Evolutionary conservation across 2,797 vertebrate genomes (phyloP).

Genomic region (Coccyzus lansbergi): DNA sequence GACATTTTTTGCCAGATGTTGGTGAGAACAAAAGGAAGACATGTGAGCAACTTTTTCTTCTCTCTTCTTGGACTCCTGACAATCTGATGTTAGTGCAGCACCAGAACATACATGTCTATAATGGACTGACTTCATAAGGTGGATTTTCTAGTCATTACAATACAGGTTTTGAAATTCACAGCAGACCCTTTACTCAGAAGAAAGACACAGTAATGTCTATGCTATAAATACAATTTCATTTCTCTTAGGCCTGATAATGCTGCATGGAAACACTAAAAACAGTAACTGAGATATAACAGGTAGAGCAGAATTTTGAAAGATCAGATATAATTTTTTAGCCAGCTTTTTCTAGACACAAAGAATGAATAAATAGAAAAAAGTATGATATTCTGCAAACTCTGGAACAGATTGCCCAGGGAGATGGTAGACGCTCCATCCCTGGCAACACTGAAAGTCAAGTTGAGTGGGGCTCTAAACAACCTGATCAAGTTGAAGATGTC

Average conservation of each 20-base stretch:
- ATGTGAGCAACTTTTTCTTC: not conserved
- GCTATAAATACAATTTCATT: not conserved
- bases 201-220: not conserved
- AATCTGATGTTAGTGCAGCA: not conserved
- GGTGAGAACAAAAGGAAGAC: not conserved
- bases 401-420: no score
- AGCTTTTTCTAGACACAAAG: not conserved
- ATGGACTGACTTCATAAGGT: not conserved
- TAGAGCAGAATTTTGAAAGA: slow-evolving; percentile 1
- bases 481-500: no score
- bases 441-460: no score
- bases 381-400: no score
- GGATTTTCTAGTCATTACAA: not conserved
- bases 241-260: not conserved
- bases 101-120: not conserved
- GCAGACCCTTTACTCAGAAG: not conserved
- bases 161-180: not conserved
- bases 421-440: no score
- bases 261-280: not conserved
- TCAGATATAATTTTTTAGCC: not conserved
- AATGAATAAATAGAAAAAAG: not conserved
- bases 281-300: not conserved
- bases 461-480: no score
- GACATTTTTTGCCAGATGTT: not conserved
- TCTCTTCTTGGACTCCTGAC: not conserved